Evolutionary conservation across 2,888 invertebrate genomes (phyloP), one percentile per base, ranked within the genome.

Genomic region (Acrocyrtus sp.): DNA sequence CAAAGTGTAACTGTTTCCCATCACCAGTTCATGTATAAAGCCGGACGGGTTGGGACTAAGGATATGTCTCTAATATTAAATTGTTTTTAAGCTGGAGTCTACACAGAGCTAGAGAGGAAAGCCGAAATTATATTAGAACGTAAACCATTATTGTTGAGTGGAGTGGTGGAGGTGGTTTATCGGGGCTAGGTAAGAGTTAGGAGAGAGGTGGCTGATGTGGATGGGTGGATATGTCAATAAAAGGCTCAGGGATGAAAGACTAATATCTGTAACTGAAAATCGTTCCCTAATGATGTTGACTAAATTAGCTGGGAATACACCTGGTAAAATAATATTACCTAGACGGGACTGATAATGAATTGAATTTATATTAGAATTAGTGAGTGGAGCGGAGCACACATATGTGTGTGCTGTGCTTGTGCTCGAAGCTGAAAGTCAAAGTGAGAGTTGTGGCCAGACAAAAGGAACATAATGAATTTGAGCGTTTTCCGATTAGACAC

Each of bases 271-370:
- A 10, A n/a, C 48, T 27, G 29, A 19, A 62, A 41, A 63, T 63
- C 43, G 53, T 12, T 53, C 17, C 24, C n/a, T 63, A 48, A 62
- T 69, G 47, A 72, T 72, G 65, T 58, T 72, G 72, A 45, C 53
- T 65, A 72, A 72, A 72, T 72, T 72, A 65, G 57, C 58, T 65
- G 26, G 50, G 60, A 65, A 65, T 65, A 67, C 72, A 72, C 72
- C 66, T 67, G 72, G 66, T 48, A 39, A 66, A 65, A 56, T 65
- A 65, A 65, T 56, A 34, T 34, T 34, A 12, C 34, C 34, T 34
- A 50, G 41, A 15, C n/a, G 29, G 39, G 39, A 24, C 24, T 56
- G 56, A 27, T 65, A 54, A 63, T 62, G 34, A 58, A 57, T 41
- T 43, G 47, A 72, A 66, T 72, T 72, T 72, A 66, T 34, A 48